phyloP scores from a whole-genome alignment of 2,888 invertebrate species.

The Ochropleura leucogaster region DNA sequence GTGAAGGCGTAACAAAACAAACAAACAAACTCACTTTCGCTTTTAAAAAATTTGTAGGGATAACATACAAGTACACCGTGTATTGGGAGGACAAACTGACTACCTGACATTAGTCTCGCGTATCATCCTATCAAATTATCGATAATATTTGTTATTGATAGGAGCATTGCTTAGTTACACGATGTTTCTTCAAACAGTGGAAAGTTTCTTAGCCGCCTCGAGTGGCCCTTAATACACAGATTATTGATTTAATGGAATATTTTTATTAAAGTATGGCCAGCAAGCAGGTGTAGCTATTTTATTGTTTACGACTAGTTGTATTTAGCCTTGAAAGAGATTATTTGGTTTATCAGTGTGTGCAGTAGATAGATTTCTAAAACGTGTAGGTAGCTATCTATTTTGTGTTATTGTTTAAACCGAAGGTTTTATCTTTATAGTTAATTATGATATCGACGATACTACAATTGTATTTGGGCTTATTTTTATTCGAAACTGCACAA shows the following conservation, averaged over 20 bases:
- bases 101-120: constrained; percentile 19
- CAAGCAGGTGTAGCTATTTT: constrained; percentile 11
- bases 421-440: constrained; percentile 1
- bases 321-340: constrained; percentile 68
- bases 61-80: not conserved
- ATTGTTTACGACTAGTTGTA: constrained; percentile 29
- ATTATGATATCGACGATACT: constrained; percentile 7
- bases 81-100: constrained; percentile 1
- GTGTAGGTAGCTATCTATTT: not conserved
- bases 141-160: constrained; percentile 70
- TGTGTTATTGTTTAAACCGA: constrained; percentile 13
- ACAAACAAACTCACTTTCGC: too few relatives aligned
- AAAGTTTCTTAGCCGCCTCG: constrained; percentile 77
- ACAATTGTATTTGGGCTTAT: not conserved
- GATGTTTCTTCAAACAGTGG: constrained; percentile 74
- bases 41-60: not conserved
- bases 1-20: too few relatives aligned
- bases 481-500: too few relatives aligned
- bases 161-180: constrained; percentile 56
- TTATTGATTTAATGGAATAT: constrained; percentile 83
- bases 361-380: constrained; percentile 51
- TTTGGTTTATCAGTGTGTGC: constrained; percentile 45
- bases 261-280: constrained; percentile 64
- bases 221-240: constrained; percentile 78
- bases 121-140: constrained; percentile 59